Evolutionary conservation across 2,797 vertebrate genomes (phyloP), one percentile per base, ranked within the genome.

Genomic region (Pygocentrus nattereri): DNA sequence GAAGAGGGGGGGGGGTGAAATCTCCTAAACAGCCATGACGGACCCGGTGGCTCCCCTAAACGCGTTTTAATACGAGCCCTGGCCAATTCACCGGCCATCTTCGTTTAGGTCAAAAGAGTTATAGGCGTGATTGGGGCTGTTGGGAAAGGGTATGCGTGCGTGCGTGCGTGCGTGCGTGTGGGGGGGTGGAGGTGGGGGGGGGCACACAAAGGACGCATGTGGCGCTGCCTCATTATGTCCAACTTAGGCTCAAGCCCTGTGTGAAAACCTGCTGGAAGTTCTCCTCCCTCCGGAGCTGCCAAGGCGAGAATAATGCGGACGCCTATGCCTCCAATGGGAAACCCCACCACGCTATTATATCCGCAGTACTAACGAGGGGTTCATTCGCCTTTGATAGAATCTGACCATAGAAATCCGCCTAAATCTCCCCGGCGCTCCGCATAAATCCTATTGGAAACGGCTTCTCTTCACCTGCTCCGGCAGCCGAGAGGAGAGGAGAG

Each of bases 311-410:
- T 96, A 97, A 98, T 95, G 91, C 94, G 94, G 93, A 92, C 92
- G 88, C 93, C 90, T 94, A 94, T 91, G 92, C 89, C 93, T 95
- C 95, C 91, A 95, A 92, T 94, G 92, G 92, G 95, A 95, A 95
- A 93, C 94, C 95, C 96, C 92, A 94, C 94, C 93, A 95, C 31
- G 94, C 95, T 93, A 96, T 98, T 97, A 95, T 97, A 93, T 93
- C 90, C 86, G 90, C 85, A 87, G 93, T 93, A 90, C 96, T 98
- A 97, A 97, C 95, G 95, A 98, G 97, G 93, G 93, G 92, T 96
- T 98, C 96, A 96, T 96, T 92, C 92, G 95, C 94, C 95, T 97
- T 96, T 97, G 95, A 97, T 96, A 96, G 95, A 94, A 96, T 95
- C 95, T 96, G 94, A 94, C 95, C 93, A 97, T 96, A 96, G 95